Evolutionary conservation across 2,888 invertebrate species (phyloP), one percentile per base, ranked within the genome.

Genomic region (Serripes groenlandicus): DNA sequence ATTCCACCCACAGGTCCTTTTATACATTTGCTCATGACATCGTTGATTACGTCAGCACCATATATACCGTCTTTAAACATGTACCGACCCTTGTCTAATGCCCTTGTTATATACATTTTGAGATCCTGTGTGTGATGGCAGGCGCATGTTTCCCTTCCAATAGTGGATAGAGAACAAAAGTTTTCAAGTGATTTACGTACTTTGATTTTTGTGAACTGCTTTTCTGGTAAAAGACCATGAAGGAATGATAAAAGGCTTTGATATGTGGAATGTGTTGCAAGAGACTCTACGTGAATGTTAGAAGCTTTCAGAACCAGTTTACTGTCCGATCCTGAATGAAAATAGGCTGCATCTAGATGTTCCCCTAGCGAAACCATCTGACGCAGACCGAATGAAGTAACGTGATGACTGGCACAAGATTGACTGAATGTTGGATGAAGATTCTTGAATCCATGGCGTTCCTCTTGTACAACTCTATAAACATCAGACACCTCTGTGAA

Each of bases 141-240:
- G n/a, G 62, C 62, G 37, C 86, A 86, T 28, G 75, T 72, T n/a
- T n/a, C 32, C n/a, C 35, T 15, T 23, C 23, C 32, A 28, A 56
- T 11, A n/a, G n/a, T 34, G 5, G 71, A 26, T 30, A 75, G 54
- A 32, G 72, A 56, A 80, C 87, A 88, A 32, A 87, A 84, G 54
- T 89, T 83, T 11, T 74, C 71, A 7, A 74, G 32, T 21, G 81
- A 60, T 78, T 89, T 89, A 30, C 83, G 69, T 71, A 91, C 74
- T 58, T 77, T 75, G 11, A 76, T 66, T 35, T 84, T 81, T 18
- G 81, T 52, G 49, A 91, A 85, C 49, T 89, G 83, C 74, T 91
- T 90, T 54, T 89, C 88, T 21, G 81, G 79, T 9, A 90, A 72
- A 30, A 91, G 60, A 9, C 91, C 91, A 73, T 89, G 88, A 7